Base-by-base conservation (phyloP, 37 sponge, comb jelly and placozoan genomes). In the Crambe crambe region DNA sequence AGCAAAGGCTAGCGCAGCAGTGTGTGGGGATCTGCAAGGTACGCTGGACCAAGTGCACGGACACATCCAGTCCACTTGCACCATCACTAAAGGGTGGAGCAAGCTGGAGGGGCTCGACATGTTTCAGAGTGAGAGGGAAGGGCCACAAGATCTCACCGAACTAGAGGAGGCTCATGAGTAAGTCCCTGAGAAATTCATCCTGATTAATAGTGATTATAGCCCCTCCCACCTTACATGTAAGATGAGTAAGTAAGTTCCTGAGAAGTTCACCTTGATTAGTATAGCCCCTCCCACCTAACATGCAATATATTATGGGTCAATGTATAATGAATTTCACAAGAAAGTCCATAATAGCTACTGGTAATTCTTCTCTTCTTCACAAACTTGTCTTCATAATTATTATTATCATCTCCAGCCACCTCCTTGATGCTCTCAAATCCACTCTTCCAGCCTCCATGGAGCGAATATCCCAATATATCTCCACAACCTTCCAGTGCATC, bases 91-190 rank as follows among this genome's bases (percentile, higher is more conserved):
- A 34, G 47, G 79, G 1, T 89, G 89, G 89, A 22, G 68, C 0
- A 43, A 32, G 29, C 42, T 72, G 4, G 35, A 10, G 0, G 73
- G 74, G 2, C 37, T 89, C 74, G 84, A 83, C 47, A 79, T 89
- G 66, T 89, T 89, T 56, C 57, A 34, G 21, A 63, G 22, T 0
- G 76, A 44, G 30, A 76, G 31, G 9, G 74, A 57, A 40, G 26
- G 31, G 62, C 74, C 35, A 23, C 23, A 23, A 2, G 42, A 76
- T 10, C 76, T 80, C 37, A 42, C 56, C 2, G 70, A 66, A 29
- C 75, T 89, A 0, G 54, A 67, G 42, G 54, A 80, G 68, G 79
- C 57, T 20, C 84, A 89, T 74, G 72, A 37, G 89, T 89, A 35
- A 78, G 73, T 6, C 51, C 51, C 12, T 47, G 6, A n/a, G n/a